These are phyloP conservation scores for Dolichotis patagonum DNA, from an alignment of 2,113 vertebrate genomes.

Conservation along the genomic window DNA sequence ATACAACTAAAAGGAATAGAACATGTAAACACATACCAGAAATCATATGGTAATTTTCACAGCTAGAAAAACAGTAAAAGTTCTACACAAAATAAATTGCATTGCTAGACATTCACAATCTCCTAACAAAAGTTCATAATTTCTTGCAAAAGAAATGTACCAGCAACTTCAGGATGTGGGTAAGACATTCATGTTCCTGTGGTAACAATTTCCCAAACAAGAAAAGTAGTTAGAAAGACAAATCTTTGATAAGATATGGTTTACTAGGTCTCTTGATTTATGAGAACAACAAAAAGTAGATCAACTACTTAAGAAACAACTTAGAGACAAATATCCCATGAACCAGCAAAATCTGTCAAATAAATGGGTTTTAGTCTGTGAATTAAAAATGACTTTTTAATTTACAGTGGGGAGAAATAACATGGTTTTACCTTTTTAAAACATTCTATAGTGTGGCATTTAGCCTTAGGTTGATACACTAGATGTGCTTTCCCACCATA, in stretches of 20 bases:
- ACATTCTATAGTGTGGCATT: not conserved
- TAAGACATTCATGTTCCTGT: constrained; percentile 73
- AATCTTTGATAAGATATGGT: constrained; percentile 56
- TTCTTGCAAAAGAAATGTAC: constrained; percentile 76
- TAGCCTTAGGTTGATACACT: not conserved
- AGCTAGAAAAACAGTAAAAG: constrained; percentile 46
- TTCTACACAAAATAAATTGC: constrained; percentile 42
- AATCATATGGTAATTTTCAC: constrained; percentile 24
- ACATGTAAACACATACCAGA: not conserved
- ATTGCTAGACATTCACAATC: constrained; percentile 55
- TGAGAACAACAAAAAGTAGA: constrained; percentile 45
- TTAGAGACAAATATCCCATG: not conserved
- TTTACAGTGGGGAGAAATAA: not conserved
- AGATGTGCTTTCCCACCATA: not conserved
- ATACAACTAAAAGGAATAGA: not conserved
- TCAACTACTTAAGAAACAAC: constrained; percentile 30
- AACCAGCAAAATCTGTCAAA: constrained; percentile 26
- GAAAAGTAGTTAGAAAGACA: constrained; percentile 62
- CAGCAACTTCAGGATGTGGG: constrained; percentile 75
- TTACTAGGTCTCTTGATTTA: constrained; percentile 58
- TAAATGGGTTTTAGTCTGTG: not conserved
- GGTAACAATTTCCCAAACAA: constrained; percentile 77
- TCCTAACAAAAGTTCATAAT: constrained; percentile 61
- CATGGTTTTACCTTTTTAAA: not conserved
- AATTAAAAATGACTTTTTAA: not conserved